Evolutionary conservation across 2,113 vertebrate genomes (phyloP), one percentile per base, ranked within the genome.

Genomic region (Tylochromis polylepis): DNA sequence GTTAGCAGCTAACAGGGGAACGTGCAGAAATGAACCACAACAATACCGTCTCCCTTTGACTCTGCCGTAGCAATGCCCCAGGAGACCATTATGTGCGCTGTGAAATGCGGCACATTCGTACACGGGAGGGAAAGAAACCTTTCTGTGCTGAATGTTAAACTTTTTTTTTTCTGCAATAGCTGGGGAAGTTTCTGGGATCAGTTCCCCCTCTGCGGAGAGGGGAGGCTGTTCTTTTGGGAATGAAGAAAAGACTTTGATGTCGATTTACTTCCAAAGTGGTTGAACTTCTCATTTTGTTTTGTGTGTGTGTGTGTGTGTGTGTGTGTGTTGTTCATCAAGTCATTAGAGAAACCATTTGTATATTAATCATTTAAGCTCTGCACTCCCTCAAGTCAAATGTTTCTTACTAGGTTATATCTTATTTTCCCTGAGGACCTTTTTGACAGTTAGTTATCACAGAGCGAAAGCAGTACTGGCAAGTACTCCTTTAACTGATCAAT

Each of bases 41-140:
- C 85, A 56, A 90, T 8, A 49, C 84, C 4, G 67, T 78, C 55
- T 89, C 78, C 46, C 80, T 80, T 72, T 36, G 34, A 81, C 60
- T 87, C 57, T 57, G 79, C 90, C 43, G 36, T 78, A 75, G 88
- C 11, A 53, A 80, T 77, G 38, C 89, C 88, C 86, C 87, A 20
- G 88, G 92, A 93, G 86, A 87, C 85, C 59, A 86, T 94, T 94
- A 92, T 78, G 59, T 55, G 83, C 29, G 80, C 57, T 87, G 80
- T 92, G 90, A 92, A 89, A 92, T 91, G 90, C 20, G 59, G 72
- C 78, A 83, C 85, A 87, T 89, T 92, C 22, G 49, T 91, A 85
- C 79, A 46, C 56, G 43, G 56, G 79, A 87, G 49, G 55, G 31
- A 53, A 22, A 56, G 57, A 84, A 82, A 60, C 67, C 49, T 27